Evolutionary conservation across 1,140 invertebrate genomes (phyloP).

Genomic region (Drosophila pachea): DNA sequence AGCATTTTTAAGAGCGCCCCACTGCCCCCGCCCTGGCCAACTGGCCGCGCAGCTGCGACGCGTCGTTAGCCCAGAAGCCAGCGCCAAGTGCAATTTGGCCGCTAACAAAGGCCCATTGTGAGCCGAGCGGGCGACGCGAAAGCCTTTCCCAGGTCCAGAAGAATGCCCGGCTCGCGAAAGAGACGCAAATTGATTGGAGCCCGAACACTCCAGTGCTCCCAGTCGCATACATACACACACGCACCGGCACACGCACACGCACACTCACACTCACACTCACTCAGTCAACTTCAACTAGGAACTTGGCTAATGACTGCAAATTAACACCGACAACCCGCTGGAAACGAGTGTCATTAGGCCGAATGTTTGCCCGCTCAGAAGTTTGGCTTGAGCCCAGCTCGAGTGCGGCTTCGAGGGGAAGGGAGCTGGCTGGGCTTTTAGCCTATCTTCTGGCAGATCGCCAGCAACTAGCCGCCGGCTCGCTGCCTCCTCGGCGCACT

Average conservation of each 20-base stretch:
- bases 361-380: constrained; percentile 55
- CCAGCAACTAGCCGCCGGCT: constrained; percentile 35
- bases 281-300: constrained; percentile 24
- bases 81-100: constrained; percentile 70
- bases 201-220: constrained; percentile 13
- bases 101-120: constrained; percentile 71
- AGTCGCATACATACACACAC: too few relatives aligned
- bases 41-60: too few relatives aligned
- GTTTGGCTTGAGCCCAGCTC: constrained; percentile 1
- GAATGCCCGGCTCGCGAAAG: constrained; percentile 29
- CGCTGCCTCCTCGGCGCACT: constrained; percentile 54
- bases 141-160: constrained; percentile 41
- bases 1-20: constrained; percentile 56
- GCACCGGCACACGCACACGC: constrained; percentile 2
- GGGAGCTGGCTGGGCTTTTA: constrained; percentile 61
- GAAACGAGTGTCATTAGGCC: constrained; percentile 67
- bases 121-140: constrained; percentile 39
- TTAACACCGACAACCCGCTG: constrained; percentile 63
- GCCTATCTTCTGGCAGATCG: constrained; percentile 74
- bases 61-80: constrained; percentile 69
- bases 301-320: constrained; percentile 71
- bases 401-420: neutral
- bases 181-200: constrained; percentile 72
- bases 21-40: too few relatives aligned
- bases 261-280: neutral